Conservation (phyloP, 2,797 vertebrate species). For the Bucorvus abyssinicus region DNA sequence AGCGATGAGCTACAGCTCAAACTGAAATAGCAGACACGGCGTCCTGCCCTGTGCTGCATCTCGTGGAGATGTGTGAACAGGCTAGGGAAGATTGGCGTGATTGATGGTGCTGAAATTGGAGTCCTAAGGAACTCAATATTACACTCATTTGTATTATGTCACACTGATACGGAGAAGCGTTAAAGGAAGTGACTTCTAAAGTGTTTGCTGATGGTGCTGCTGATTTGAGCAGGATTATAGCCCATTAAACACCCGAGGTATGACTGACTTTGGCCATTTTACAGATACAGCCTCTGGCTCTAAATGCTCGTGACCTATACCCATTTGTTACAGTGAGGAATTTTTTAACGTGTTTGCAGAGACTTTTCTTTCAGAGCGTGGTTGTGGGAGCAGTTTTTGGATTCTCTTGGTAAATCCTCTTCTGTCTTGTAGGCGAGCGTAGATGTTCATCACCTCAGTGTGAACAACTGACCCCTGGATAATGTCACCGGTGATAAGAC, state of each 20-base stretch:
- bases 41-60: neutral
- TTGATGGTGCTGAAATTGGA: conserved; percentile 11
- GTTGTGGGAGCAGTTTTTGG: neutral
- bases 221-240: conserved; percentile 19
- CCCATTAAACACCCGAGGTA: neutral
- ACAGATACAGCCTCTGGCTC: neutral
- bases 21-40: neutral
- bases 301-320: neutral
- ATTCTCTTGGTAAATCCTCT: neutral
- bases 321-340: neutral
- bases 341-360: neutral
- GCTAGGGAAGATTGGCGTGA: neutral
- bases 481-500: neutral
- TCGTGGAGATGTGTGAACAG: neutral
- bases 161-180: neutral
- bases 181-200: conserved; percentile 48
- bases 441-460: neutral
- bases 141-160: conserved; percentile 34
- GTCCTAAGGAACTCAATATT: conserved; percentile 14
- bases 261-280: conserved; percentile 1
- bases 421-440: neutral
- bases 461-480: neutral
- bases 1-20: neutral
- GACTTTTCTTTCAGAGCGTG: neutral
- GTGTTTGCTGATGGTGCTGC: conserved; percentile 2